Evolutionary conservation across 1,140 invertebrate genomes (phyloP).

Genomic region (Bombus pyrosoma): DNA sequence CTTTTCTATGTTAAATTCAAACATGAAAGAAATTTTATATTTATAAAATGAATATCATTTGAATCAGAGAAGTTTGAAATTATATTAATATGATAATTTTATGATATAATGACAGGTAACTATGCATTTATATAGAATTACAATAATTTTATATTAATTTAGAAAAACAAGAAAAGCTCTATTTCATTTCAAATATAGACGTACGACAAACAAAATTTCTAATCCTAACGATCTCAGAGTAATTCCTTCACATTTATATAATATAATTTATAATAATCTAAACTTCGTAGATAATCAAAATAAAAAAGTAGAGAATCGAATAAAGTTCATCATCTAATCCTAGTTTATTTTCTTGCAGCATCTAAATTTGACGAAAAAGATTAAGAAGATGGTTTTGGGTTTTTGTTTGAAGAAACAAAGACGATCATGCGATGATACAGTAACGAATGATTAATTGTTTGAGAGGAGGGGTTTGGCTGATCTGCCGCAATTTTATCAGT

Average conservation of each 20-base stretch:
- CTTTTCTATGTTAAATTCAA: no score
- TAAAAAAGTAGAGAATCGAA: neutral
- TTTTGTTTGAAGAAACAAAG: neutral
- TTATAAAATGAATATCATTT: no score
- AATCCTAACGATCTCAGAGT: neutral
- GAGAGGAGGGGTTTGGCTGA: neutral
- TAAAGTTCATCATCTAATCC: neutral
- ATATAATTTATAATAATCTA: neutral
- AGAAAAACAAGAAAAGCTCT: neutral
- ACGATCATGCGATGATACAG: conserved; percentile 13
- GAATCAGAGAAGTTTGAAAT: no score
- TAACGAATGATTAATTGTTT: conserved; percentile 30
- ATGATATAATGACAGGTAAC: no score
- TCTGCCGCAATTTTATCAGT: conserved; percentile 39
- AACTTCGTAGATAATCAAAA: neutral
- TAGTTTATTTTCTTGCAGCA: neutral
- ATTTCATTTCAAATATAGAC: neutral
- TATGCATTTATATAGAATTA: neutral
- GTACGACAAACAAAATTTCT: neutral
- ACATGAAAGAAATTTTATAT: no score
- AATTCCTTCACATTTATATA: neutral
- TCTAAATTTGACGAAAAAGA: neutral
- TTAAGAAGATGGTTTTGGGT: neutral
- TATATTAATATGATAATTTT: no score
- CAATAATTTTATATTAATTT: neutral